phyloP scores from a whole-genome alignment of 1,140 invertebrate species.

The Pararge aegeria region DNA sequence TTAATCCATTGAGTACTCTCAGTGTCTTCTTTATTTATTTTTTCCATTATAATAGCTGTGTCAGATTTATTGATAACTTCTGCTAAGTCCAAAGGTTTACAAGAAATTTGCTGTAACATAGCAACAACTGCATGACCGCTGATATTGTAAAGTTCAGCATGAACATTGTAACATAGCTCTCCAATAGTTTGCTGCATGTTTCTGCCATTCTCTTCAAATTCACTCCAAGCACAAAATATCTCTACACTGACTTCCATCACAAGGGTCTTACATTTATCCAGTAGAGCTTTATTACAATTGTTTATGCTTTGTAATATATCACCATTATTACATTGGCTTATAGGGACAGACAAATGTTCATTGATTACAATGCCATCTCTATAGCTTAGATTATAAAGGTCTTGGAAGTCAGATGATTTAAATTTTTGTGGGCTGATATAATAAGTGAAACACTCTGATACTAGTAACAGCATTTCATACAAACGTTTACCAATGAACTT shows the following conservation, averaged over 20 bases:
- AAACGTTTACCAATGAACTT: constrained; percentile 53
- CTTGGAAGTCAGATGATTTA: constrained; percentile 30
- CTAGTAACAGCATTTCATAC: constrained; percentile 36
- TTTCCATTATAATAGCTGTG: constrained; percentile 43
- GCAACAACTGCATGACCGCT: constrained; percentile 47
- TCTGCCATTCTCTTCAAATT: constrained; percentile 58
- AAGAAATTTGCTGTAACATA: constrained; percentile 65
- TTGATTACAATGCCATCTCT: constrained; percentile 34
- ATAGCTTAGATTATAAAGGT: constrained; percentile 53
- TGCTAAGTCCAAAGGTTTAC: constrained; percentile 49
- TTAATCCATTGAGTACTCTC: constrained; percentile 50
- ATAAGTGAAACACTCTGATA: constrained; percentile 44
- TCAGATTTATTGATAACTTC: constrained; percentile 56
- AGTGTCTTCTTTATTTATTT: constrained; percentile 42
- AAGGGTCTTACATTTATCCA: constrained; percentile 52
- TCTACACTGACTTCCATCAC: constrained; percentile 67
- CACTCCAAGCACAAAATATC: constrained; percentile 72
- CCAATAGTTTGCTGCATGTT: constrained; percentile 63
- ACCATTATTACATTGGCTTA: constrained; percentile 38
- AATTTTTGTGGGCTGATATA: constrained; percentile 39
- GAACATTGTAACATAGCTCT: constrained; percentile 51
- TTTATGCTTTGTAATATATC: constrained; percentile 43
- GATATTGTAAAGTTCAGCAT: constrained; percentile 34
- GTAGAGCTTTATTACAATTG: constrained; percentile 44
- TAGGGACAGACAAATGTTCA: constrained; percentile 20